Conservation (phyloP, 2,113 vertebrate species). For the Glaucidium brasilianum region DNA sequence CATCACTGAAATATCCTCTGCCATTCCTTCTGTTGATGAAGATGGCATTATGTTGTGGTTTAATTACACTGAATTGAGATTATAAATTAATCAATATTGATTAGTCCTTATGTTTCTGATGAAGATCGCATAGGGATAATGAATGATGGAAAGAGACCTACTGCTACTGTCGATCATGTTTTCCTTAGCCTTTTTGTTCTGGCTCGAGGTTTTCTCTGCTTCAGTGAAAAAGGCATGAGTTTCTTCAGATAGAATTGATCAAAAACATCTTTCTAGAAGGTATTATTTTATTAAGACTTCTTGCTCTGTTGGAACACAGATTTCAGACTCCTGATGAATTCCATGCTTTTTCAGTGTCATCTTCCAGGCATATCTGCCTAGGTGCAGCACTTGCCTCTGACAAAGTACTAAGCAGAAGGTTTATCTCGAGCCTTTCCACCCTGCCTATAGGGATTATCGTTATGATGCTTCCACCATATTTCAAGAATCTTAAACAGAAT, state of each 20-base stretch:
- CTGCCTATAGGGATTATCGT: neutral
- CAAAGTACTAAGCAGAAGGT: neutral
- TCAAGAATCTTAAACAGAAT: neutral
- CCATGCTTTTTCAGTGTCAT: neutral
- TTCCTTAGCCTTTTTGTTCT: neutral
- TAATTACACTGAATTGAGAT: neutral
- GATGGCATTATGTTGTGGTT: neutral
- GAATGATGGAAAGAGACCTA: neutral
- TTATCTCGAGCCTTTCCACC: neutral
- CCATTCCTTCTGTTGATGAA: neutral
- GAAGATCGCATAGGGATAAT: neutral
- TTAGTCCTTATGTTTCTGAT: neutral
- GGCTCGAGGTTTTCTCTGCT: neutral
- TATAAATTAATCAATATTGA: neutral
- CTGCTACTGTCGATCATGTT: neutral
- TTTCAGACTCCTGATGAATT: neutral
- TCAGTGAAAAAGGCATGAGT: neutral
- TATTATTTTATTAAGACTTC: neutral
- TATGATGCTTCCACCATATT: neutral
- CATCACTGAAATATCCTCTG: neutral
- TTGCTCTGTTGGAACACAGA: neutral
- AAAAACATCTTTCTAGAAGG: neutral
- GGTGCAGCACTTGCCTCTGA: neutral
- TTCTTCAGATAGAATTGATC: neutral
- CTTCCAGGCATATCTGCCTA: neutral